phyloP scores from a whole-genome alignment of 2,113 vertebrate species.

The Centrocercus urophasianus region DNA sequence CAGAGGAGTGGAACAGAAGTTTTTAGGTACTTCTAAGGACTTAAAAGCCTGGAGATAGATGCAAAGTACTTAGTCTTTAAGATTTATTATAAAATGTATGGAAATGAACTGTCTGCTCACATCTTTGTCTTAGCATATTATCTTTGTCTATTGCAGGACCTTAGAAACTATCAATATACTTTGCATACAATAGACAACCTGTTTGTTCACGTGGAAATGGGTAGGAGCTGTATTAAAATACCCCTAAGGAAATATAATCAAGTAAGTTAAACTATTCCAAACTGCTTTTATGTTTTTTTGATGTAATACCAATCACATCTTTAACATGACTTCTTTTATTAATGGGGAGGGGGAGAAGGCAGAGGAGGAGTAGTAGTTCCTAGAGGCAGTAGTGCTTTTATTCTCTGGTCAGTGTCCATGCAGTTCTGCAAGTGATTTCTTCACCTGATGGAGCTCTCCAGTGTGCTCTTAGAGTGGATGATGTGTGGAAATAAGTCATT shows the following conservation, averaged over 20 bases:
- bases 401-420: background rate
- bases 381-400: background rate
- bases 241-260: constrained; percentile 88
- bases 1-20: background rate
- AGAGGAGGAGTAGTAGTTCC: background rate
- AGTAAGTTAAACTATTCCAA: constrained; percentile 74
- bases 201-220: constrained; percentile 94
- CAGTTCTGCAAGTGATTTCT: background rate
- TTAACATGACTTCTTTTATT: background rate
- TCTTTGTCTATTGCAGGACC: constrained; percentile 80
- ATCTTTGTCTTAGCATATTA: background rate
- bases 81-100: background rate
- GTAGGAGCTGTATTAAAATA: constrained; percentile 93
- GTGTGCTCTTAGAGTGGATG: background rate
- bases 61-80: background rate
- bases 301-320: background rate
- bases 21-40: background rate
- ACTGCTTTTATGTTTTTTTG: background rate
- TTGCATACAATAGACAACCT: constrained; percentile 88
- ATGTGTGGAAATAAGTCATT: background rate
- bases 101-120: background rate
- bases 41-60: background rate
- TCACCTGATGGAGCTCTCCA: background rate
- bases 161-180: constrained; percentile 94
- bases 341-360: background rate